Conservation (phyloP, 2,888 invertebrate species). For the Nemoura dubitans region DNA sequence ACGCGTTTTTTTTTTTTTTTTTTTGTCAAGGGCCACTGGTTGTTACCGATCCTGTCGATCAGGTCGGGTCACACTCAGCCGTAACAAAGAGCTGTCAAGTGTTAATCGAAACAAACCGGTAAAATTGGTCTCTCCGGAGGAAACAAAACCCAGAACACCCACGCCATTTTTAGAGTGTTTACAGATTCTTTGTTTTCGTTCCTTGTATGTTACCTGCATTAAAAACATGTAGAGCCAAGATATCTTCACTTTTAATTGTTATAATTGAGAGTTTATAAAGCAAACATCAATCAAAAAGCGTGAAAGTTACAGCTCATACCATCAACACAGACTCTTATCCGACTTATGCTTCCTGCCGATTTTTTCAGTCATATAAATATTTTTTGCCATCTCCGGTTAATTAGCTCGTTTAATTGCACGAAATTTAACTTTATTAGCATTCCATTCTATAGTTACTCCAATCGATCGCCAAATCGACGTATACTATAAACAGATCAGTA, state of each 20-base stretch:
- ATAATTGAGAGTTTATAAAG: background rate
- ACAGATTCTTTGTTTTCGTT: background rate
- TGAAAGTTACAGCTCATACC: background rate
- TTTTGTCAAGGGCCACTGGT: background rate
- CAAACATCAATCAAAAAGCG: background rate
- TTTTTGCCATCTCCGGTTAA: background rate
- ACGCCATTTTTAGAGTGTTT: background rate
- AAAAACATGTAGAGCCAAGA: background rate
- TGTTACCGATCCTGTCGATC: background rate
- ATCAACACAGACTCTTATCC: background rate
- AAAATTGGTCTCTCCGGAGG: background rate
- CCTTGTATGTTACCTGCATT: background rate
- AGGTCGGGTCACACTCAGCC: background rate
- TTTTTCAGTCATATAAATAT: background rate
- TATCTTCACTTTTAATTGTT: background rate
- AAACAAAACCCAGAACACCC: background rate
- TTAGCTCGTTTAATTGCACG: background rate
- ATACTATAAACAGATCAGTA: conserved; percentile 8
- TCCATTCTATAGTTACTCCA: background rate
- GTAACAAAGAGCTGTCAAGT: background rate
- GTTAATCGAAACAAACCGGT: background rate
- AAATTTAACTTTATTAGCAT: background rate
- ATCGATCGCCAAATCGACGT: too few species aligned
- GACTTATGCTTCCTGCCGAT: background rate
- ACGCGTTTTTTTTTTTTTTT: background rate